A percentile compares a stretch with the other conserved stretches of the same genome.
These are phyloP conservation scores for Petrocephalus microphthalmus DNA, from an alignment of 2,113 vertebrate species.

Conservation along the genomic window DNA sequence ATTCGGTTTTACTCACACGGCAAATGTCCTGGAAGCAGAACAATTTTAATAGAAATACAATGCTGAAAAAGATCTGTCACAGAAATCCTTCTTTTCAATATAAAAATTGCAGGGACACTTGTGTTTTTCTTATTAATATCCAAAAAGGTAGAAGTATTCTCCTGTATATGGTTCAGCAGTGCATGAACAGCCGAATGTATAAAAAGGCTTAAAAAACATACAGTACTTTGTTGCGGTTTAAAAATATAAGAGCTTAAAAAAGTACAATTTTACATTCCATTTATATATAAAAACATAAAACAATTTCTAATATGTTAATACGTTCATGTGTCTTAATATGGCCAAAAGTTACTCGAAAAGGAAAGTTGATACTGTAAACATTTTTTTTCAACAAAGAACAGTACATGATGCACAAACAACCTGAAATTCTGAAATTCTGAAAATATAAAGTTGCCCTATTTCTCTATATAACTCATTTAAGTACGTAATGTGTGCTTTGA, in stretches of 20 bases:
- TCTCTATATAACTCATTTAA: neutral
- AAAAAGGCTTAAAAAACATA: neutral
- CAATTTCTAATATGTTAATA: neutral
- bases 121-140: neutral
- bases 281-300: neutral
- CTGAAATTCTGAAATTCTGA: neutral
- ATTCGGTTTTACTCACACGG: neutral
- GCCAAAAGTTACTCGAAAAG: neutral
- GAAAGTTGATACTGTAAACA: slow-evolving; percentile 18
- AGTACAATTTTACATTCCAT: neutral
- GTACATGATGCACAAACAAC: slow-evolving; percentile 4
- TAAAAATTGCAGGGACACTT: neutral
- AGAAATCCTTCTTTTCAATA: slow-evolving; percentile 6
- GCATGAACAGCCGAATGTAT: neutral
- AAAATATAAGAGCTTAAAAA: slow-evolving; percentile 9
- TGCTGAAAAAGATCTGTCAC: neutral
- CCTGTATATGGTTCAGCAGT: neutral
- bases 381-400: slow-evolving; percentile 2
- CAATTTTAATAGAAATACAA: neutral
- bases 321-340: neutral
- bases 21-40: neutral
- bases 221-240: slow-evolving; percentile 10
- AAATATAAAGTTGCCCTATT: neutral
- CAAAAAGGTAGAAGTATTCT: slow-evolving; percentile 8
- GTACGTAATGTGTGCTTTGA: neutral